Evolutionary conservation across 2,113 vertebrate genomes (phyloP), one percentile per base, ranked within the genome.

Genomic region (Cephalopholis sonnerati): DNA sequence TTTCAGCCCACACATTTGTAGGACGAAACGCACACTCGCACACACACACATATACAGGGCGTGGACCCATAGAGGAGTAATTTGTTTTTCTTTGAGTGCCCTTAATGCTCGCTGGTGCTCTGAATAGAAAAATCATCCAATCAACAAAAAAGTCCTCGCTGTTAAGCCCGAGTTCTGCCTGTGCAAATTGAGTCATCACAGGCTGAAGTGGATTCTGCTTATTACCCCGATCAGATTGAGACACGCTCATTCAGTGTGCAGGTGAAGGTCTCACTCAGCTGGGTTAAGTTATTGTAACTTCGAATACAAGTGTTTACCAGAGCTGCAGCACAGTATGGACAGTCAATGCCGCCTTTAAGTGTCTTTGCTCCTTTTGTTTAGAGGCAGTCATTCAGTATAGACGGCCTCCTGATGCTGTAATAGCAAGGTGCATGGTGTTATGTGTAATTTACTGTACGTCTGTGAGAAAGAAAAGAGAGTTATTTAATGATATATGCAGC

Each of bases 41-140:
- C 50, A 24, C 24, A 8, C 51, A 57, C 67, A 54, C 44, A 62
- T n/a, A 48, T 39, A 64, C 53, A 4, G 27, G 63, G 63, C 22
- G 39, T 55, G 29, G 44, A 58, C 12, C 0, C 55, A 48, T 16
- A n/a, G n/a, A 65, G 13, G 53, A 58, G n/a, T 77, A 79, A 82
- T 85, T 89, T 82, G 48, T 83, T 77, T 77, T 83, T 77, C 75
- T 87, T 86, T 75, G 68, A 83, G 77, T 8, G 64, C 71, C 59
- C 64, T 77, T 66, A 81, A 81, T 39, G 12, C 58, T 24, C 22
- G 36, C 53, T 54, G 24, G 18, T 67, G 13, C 63, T 83, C 59
- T 57, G 54, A 61, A 83, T n/a, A 53, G 54, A 71, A 61, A 53
- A 57, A 62, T 36, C 54, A 74, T 66, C 78, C 51, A 81, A 78